Conservation (phyloP, 2,113 vertebrate genomes). For the Albula goreensis region DNA sequence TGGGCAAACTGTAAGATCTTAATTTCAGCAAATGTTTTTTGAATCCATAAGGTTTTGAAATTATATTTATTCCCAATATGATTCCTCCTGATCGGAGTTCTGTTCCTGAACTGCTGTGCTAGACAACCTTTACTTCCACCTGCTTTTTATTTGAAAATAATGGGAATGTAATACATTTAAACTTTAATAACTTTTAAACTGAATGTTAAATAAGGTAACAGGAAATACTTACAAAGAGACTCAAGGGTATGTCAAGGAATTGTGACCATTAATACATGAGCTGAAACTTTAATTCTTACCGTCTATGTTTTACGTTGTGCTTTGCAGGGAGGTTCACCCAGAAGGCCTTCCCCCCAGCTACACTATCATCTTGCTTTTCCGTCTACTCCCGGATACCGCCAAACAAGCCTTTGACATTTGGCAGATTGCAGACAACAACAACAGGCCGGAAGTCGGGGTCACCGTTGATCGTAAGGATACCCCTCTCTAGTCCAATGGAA, state of each 20-base stretch:
- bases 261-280: background rate
- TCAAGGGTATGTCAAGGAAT: background rate
- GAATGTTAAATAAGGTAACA: too few relatives aligned
- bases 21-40: background rate
- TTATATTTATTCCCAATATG: background rate
- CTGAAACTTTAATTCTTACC: background rate
- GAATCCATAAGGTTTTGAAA: background rate
- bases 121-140: background rate
- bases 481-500: slow-evolving; percentile 18
- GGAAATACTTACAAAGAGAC: background rate
- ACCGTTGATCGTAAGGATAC: slow-evolving; percentile 87
- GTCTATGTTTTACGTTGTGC: slow-evolving; percentile 23
- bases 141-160: background rate
- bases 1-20: background rate
- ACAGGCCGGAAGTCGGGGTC: slow-evolving; percentile 91
- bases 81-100: background rate
- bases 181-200: background rate
- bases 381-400: slow-evolving; percentile 84
- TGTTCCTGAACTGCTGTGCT: too few relatives aligned
- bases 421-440: slow-evolving; percentile 93
- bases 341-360: slow-evolving; percentile 89
- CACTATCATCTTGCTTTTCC: slow-evolving; percentile 92
- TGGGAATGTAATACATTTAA: background rate
- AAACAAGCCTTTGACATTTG: slow-evolving; percentile 92
- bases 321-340: slow-evolving; percentile 88